Percentiles rank a stretch among this genome's conserved stretches.
Conservation (phyloP, 2,113 vertebrate genomes). For the Myrmecophaga tridactyla region DNA sequence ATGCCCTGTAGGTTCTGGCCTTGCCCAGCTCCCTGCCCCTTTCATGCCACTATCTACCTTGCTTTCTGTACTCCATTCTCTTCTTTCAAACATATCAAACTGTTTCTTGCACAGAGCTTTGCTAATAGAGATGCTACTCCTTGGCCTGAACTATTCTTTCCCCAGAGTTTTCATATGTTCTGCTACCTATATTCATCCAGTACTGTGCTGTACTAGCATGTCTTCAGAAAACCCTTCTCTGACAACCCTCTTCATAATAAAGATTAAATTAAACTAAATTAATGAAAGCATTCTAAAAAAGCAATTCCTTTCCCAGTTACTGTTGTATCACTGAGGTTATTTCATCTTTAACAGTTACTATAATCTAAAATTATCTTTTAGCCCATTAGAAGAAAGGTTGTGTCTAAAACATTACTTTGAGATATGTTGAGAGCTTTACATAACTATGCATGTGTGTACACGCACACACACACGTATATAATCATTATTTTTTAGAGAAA, state of each 20-base stretch:
- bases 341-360: neutral
- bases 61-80: too few relatives aligned
- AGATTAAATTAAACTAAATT: neutral
- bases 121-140: neutral
- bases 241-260: neutral
- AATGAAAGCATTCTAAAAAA: neutral
- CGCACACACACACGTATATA: neutral
- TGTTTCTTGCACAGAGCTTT: neutral
- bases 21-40: neutral
- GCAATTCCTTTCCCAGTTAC: neutral
- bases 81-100: neutral
- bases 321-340: neutral
- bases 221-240: neutral
- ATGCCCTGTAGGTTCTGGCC: rapidly evolving
- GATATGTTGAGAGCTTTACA: neutral
- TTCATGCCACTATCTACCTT: neutral
- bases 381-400: neutral
- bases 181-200: neutral
- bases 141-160: neutral
- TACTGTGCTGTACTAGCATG: neutral
- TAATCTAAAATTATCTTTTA: neutral
- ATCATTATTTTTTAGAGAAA: neutral
- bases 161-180: neutral
- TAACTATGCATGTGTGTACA: neutral
- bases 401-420: neutral